A percentile compares a stretch with the other conserved stretches of the same genome.
Conservation (phyloP, 2,113 vertebrate genomes). For the Silurus meridionalis region DNA sequence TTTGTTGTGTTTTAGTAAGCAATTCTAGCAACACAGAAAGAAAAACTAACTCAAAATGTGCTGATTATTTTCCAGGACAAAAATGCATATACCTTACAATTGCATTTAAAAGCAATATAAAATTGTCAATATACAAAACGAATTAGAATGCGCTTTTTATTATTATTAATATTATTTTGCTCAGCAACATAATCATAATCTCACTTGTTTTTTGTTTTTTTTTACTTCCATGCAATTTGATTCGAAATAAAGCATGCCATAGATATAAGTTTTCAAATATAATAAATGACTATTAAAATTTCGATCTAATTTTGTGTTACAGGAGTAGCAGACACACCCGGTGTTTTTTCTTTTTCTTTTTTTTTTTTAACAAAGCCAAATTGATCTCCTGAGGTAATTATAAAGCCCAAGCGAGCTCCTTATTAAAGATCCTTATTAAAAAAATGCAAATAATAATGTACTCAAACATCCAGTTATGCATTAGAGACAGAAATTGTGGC, state of each 20-base stretch:
- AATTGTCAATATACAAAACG: background rate
- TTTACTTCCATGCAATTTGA: background rate
- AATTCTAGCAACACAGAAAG: conserved; percentile 15
- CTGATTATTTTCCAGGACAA: conserved; percentile 2
- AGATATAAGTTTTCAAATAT: background rate
- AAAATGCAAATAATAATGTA: background rate
- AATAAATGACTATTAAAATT: background rate
- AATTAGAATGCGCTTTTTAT: background rate
- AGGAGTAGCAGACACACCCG: background rate
- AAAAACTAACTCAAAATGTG: background rate
- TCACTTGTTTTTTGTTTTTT: background rate
- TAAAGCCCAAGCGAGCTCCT: background rate
- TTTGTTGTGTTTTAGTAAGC: background rate
- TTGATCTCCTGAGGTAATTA: background rate
- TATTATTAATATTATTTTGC: no score
- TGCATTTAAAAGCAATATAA: conserved; percentile 20
- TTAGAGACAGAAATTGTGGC: background rate
- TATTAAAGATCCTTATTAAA: no score
- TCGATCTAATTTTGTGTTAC: background rate
- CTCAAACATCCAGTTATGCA: background rate
- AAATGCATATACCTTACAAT: background rate
- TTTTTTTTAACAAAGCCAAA: background rate
- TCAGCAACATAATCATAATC: conserved; percentile 1
- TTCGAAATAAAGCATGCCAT: background rate
- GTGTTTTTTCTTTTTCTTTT: background rate